Conservation (phyloP, 2,113 vertebrate genomes). For the Miniopterus natalensis region DNA sequence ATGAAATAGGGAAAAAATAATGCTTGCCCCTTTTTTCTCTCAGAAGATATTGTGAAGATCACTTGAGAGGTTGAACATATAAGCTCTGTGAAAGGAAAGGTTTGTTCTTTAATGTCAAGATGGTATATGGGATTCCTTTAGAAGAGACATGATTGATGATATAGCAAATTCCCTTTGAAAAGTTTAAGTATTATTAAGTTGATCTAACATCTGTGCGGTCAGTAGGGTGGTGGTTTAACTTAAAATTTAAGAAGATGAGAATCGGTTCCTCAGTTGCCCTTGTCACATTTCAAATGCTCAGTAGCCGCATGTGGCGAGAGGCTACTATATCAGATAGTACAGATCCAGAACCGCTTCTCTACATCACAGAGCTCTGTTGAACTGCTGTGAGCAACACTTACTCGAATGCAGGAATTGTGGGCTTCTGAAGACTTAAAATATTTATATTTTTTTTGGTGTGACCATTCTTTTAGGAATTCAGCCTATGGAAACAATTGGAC, state of each 20-base stretch:
- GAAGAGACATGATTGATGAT: background rate
- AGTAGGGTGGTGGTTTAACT: background rate
- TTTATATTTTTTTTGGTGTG: background rate
- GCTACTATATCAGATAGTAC: background rate
- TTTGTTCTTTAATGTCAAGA: conserved; percentile 27
- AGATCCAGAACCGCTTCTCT: background rate
- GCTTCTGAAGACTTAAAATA: background rate
- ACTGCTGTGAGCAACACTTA: background rate
- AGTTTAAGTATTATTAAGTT: background rate
- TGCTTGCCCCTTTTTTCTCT: background rate
- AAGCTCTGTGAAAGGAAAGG: background rate
- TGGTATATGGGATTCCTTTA: background rate
- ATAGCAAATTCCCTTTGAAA: background rate
- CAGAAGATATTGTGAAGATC: background rate
- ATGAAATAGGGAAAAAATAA: background rate
- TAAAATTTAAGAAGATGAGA: conserved; percentile 31
- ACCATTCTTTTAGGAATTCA: conserved; percentile 13
- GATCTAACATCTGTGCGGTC: background rate
- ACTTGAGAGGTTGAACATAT: background rate
- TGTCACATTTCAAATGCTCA: conserved; percentile 15
- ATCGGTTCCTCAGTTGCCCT: background rate
- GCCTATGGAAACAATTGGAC: background rate
- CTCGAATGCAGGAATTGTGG: background rate
- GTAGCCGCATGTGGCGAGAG: background rate
- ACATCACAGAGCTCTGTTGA: background rate